Conservation (phyloP, 2,113 vertebrate genomes). For the Sturnira hondurensis region DNA sequence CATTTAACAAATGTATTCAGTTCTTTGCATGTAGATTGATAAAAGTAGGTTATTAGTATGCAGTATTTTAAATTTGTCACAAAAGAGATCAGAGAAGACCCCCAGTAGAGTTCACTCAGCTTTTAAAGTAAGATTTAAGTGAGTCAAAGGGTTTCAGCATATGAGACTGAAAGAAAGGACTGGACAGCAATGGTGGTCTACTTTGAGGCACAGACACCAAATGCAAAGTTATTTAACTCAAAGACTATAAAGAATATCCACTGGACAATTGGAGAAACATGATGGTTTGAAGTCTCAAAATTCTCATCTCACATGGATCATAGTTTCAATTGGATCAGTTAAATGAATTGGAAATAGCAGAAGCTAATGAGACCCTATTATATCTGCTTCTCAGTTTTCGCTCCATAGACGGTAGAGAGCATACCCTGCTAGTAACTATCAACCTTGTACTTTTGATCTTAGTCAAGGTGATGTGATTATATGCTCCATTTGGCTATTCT, state of each 20-base stretch:
- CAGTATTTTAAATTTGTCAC: slow-evolving; percentile 28
- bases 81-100: slow-evolving; percentile 43
- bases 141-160: slow-evolving; percentile 61
- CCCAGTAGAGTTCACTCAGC: slow-evolving; percentile 23
- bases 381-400: not conserved
- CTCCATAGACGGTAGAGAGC: not conserved
- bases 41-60: slow-evolving; percentile 49
- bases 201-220: slow-evolving; percentile 42
- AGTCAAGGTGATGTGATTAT: not conserved
- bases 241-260: slow-evolving; percentile 54
- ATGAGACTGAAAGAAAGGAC: slow-evolving; percentile 47
- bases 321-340: slow-evolving; percentile 8
- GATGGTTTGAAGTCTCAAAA: slow-evolving; percentile 45
- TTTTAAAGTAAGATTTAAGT: slow-evolving; percentile 60
- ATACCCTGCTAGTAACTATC: not conserved
- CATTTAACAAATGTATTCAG: slow-evolving; percentile 11
- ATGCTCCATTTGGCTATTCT: not conserved
- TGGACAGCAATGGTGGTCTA: slow-evolving; percentile 23
- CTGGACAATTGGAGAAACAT: not conserved
- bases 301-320: not conserved
- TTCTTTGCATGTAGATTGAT: slow-evolving; percentile 1
- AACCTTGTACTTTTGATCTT: not conserved
- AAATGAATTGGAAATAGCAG: not conserved
- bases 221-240: slow-evolving; percentile 40
- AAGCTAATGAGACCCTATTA: not conserved